These are phyloP conservation scores for Melanotaenia pygmaea DNA, from an alignment of 2,797 vertebrate species.

Conservation along the genomic window DNA sequence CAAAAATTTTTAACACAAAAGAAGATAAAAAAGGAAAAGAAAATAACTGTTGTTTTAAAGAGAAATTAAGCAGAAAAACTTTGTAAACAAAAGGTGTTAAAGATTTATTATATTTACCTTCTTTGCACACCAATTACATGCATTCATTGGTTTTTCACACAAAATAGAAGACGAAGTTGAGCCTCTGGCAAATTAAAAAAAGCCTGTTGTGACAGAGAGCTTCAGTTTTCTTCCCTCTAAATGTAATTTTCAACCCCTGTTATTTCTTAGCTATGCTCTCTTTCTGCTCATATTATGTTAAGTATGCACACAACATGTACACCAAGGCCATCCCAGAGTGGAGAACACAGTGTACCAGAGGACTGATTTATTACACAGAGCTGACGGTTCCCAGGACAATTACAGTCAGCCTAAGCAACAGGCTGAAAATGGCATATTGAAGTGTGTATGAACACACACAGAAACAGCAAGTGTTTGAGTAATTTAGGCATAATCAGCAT, in stretches of 20 bases:
- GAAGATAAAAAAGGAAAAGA: not conserved
- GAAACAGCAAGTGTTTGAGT: constrained; percentile 13
- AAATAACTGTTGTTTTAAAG: not conserved
- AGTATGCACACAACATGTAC: constrained; percentile 60
- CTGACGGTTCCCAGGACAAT: constrained; percentile 82
- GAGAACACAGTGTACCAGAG: constrained; percentile 80
- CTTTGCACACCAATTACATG: constrained; percentile 3
- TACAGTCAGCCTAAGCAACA: constrained; percentile 76
- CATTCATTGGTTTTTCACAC: constrained; percentile 30
- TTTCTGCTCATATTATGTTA: constrained; percentile 62
- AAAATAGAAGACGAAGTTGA: constrained; percentile 25
- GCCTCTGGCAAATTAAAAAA: constrained; percentile 39
- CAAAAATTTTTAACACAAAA: not conserved
- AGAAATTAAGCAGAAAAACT: constrained; percentile 11
- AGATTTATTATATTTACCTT: not conserved
- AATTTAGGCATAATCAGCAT: constrained; percentile 35
- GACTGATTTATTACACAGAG: constrained; percentile 82
- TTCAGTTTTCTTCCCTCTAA: constrained; percentile 24
- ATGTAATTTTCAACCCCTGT: constrained; percentile 54
- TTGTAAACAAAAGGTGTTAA: constrained; percentile 2
- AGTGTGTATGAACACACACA: constrained; percentile 53
- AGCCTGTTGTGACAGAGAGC: constrained; percentile 46
- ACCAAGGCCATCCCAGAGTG: constrained; percentile 61
- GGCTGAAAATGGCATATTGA: constrained; percentile 71
- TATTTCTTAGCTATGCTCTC: constrained; percentile 54